Percentiles rank a stretch among this genome's conserved stretches.
phyloP scores from a whole-genome alignment of 2,797 vertebrate genomes.

The Cynopterus sphinx region DNA sequence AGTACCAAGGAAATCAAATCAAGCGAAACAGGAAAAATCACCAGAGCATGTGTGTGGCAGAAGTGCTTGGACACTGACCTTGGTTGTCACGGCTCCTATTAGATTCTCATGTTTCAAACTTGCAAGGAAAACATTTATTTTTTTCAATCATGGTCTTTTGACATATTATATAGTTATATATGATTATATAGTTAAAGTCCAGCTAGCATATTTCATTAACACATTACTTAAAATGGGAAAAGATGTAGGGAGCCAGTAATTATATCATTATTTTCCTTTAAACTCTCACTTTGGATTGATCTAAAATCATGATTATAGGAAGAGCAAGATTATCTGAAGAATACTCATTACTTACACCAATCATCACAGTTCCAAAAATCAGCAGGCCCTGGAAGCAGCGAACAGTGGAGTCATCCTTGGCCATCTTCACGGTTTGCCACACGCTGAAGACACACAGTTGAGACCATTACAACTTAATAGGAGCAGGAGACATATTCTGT shows the following conservation, averaged over 20 bases:
- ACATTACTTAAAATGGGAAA: constrained; percentile 35
- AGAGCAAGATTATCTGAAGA: constrained; percentile 35
- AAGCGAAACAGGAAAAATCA: neutral
- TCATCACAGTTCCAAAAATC: constrained; percentile 86
- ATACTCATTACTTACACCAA: constrained; percentile 85
- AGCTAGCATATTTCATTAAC: neutral
- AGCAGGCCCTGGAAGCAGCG: constrained; percentile 85
- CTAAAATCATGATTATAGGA: neutral
- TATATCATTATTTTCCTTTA: constrained; percentile 2
- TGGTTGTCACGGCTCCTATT: neutral
- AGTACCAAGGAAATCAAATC: neutral
- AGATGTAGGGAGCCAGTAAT: neutral
- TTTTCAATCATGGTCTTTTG: neutral
- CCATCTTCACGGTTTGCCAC: constrained; percentile 79
- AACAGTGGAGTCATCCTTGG: constrained; percentile 80
- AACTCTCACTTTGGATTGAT: constrained; percentile 1
- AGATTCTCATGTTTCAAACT: neutral
- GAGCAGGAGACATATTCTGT: neutral
- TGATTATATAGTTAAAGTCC: neutral
- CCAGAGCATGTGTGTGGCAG: neutral
- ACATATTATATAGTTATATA: neutral
- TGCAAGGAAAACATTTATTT: neutral
- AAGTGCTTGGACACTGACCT: neutral
- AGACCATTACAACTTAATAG: neutral
- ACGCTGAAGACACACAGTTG: constrained; percentile 42